These are phyloP conservation scores for Pollenia griseotomentosa DNA, from an alignment of 2,888 invertebrate genomes.

Conservation along the genomic window DNA sequence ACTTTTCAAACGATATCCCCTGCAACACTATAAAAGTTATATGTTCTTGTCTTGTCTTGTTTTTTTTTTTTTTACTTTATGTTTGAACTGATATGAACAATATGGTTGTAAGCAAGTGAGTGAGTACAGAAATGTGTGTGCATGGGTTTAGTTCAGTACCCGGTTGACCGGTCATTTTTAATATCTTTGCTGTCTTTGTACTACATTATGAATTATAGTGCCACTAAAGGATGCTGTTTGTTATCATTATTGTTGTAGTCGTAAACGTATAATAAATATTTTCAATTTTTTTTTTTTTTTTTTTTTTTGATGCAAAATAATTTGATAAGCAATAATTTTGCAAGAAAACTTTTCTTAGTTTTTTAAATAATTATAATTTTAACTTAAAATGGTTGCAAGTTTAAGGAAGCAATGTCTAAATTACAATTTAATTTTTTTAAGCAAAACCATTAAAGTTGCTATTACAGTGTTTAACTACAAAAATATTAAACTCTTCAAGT, in stretches of 20 bases:
- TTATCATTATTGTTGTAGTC: slow-evolving; percentile 33
- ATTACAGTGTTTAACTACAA: no score
- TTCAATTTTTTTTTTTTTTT: not conserved
- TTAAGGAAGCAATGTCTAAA: not conserved
- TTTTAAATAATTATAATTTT: no score
- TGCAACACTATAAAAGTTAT: slow-evolving; percentile 46
- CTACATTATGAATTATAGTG: slow-evolving; percentile 67
- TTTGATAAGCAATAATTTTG: slow-evolving; percentile 32
- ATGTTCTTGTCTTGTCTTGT: not conserved
- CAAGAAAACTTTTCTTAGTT: not conserved
- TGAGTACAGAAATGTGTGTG: not conserved
- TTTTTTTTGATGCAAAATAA: slow-evolving; percentile 6
- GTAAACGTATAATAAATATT: not conserved
- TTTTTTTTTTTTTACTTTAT: slow-evolving; percentile 10
- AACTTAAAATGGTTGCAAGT: not conserved
- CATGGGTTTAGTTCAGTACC: slow-evolving; percentile 42
- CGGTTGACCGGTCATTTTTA: slow-evolving; percentile 68
- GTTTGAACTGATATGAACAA: slow-evolving; percentile 45
- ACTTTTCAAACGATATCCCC: not conserved
- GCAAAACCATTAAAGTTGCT: no score
- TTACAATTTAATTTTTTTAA: not conserved
- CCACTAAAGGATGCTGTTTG: slow-evolving; percentile 60
- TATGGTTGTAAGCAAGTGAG: slow-evolving; percentile 9
- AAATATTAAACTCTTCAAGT: no score
- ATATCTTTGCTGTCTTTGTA: slow-evolving; percentile 58